Conservation (phyloP, 2,113 vertebrate species). For the Clupea harengus region DNA sequence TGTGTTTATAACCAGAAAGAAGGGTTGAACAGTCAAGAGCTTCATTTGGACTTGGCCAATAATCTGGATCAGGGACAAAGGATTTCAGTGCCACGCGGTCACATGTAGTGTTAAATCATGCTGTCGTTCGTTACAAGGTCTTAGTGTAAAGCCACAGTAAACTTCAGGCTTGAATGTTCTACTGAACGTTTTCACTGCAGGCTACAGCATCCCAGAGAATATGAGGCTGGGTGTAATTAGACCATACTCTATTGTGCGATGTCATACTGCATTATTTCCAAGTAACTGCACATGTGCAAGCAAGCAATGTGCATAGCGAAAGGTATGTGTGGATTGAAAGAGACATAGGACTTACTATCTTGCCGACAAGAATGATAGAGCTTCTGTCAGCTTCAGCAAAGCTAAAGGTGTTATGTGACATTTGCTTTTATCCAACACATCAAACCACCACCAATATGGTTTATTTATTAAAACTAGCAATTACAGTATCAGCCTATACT, state of each 20-base stretch:
- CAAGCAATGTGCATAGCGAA: neutral
- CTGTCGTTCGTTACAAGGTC: neutral
- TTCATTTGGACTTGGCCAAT: neutral
- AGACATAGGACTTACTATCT: neutral
- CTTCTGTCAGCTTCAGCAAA: neutral
- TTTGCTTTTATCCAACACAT: neutral
- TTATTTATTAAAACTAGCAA: neutral
- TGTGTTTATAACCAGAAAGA: neutral
- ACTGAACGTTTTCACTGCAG: neutral
- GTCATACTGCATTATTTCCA: too few species aligned
- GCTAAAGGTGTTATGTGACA: neutral
- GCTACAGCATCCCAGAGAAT: neutral
- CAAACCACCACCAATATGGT: neutral
- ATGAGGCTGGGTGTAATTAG: neutral
- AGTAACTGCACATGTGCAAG: neutral
- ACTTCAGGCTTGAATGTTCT: neutral
- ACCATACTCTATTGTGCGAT: neutral
- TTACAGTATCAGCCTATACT: neutral
- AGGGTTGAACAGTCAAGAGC: neutral
- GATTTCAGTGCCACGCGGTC: neutral
- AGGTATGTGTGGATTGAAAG: neutral
- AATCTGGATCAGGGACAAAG: neutral
- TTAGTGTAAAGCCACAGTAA: neutral
- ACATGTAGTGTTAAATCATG: neutral
- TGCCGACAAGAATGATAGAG: neutral